Evolutionary conservation across 2,888 invertebrate genomes (phyloP).

Genomic region (Leptopilina syphax): DNA sequence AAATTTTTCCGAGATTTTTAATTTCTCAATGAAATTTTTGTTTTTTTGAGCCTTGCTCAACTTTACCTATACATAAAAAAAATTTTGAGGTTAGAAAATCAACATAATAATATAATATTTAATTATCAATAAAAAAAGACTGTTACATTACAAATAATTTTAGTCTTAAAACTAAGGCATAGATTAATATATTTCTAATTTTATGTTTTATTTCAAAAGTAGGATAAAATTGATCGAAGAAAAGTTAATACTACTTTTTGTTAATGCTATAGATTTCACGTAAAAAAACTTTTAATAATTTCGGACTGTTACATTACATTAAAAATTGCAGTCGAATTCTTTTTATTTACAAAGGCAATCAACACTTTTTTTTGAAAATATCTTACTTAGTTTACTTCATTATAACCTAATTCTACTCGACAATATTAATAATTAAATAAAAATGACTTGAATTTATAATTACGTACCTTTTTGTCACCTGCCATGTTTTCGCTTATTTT

Average conservation of each 20-base stretch:
- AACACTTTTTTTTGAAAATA: too few species aligned
- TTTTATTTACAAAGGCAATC: too few species aligned
- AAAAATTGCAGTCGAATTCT: too few species aligned
- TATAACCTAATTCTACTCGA: too few species aligned
- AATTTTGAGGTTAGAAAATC: constrained; percentile 14
- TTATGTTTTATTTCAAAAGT: neutral
- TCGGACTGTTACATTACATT: neutral
- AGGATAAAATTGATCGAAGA: constrained; percentile 1
- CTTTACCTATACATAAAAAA: neutral
- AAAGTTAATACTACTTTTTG: neutral
- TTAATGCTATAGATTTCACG: neutral
- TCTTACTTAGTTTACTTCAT: too few species aligned
- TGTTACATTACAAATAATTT: constrained; percentile 19
- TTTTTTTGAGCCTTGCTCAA: constrained; percentile 14
- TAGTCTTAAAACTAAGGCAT: neutral
- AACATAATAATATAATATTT: constrained; percentile 8
- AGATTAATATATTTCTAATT: constrained; percentile 2
- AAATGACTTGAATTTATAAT: too few species aligned
- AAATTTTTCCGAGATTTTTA: neutral
- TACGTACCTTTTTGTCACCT: too few species aligned
- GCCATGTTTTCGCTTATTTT: too few species aligned
- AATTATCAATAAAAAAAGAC: constrained; percentile 15
- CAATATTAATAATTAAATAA: too few species aligned
- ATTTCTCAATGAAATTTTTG: neutral
- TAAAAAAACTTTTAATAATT: neutral